A percentile compares a stretch with the other conserved stretches of the same genome.
phyloP scores from a whole-genome alignment of 2,888 invertebrate species.

The Metalampra italica region DNA sequence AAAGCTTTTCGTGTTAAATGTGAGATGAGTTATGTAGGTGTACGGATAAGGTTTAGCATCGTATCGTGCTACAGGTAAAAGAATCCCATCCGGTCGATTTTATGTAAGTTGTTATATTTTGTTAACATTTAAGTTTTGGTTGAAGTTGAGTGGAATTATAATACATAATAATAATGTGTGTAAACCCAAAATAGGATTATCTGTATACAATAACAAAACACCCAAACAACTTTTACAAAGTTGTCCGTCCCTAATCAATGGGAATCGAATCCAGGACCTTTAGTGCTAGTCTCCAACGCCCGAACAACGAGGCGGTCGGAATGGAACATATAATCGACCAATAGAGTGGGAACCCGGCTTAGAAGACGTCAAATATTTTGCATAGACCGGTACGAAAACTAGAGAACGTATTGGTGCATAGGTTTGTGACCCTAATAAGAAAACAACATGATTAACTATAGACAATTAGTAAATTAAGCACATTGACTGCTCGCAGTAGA shows the following conservation, averaged over 20 bases:
- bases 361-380: not conserved
- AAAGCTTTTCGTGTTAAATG: constrained; percentile 29
- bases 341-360: too few species aligned
- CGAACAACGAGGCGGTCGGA: too few species aligned
- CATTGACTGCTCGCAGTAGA: constrained; percentile 76
- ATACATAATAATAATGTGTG: too few species aligned
- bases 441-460: constrained; percentile 30
- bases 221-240: too few species aligned
- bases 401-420: constrained; percentile 56
- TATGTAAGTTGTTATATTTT: not conserved
- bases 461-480: constrained; percentile 46
- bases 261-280: too few species aligned
- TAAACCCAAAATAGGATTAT: too few species aligned
- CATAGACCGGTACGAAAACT: constrained; percentile 20
- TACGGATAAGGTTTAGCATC: constrained; percentile 4
- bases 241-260: too few species aligned
- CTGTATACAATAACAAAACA: too few species aligned
- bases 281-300: too few species aligned
- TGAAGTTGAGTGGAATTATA: too few species aligned
- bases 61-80: not conserved
- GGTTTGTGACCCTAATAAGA: constrained; percentile 40
- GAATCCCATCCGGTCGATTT: not conserved
- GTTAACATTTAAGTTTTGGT: too few species aligned
- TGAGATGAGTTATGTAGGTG: constrained; percentile 10
- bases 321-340: too few species aligned